Evolutionary conservation across 2,797 vertebrate genomes (phyloP), one percentile per base, ranked within the genome.

Genomic region (Tarsius wallacei): DNA sequence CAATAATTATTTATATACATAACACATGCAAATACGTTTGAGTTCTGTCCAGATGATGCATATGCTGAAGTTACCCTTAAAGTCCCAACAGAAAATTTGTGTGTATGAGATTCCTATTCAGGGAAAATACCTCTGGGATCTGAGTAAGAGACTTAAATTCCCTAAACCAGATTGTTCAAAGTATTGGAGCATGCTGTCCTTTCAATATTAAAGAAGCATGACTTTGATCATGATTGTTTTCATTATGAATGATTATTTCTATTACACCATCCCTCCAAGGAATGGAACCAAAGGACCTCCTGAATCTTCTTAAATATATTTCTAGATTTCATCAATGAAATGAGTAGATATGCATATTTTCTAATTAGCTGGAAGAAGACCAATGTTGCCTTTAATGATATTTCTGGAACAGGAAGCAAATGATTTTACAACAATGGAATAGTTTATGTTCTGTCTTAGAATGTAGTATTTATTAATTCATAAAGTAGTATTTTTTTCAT

Each of bases 221-320:
- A 87, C 53, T 96, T 92, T 85, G 92, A 93, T 87, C 49, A 61
- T 87, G 93, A 84, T 76, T 94, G 73, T 95, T 97, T 97, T 85
- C 73, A 85, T 92, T 94, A 91, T 88, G 57, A 97, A 90, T 85
- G 42, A 82, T 94, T 92, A 97, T 97, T 96, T 84, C 57, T 90
- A 88, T 94, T 74, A 87, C 24, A 87, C 9, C 71, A 88, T 90
- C 21, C 26, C 93, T 93, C 83, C 63, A 89, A 96, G 88, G 49
- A 90, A 77, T 77, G 36, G 51, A 84, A 64, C n/a, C 71, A 95
- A 90, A 96, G 13, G 36, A 88, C 17, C 77, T 95, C 14, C 53
- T 94, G 82, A 93, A 90, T 93, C 66, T 82, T 96, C 68, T 57
- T 92, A 97, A 88, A 76, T 78, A 57, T 92, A 82, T 93, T 87